These are phyloP conservation scores for Polydrusus cervinus DNA, from an alignment of 2,888 invertebrate genomes.

Conservation along the genomic window DNA sequence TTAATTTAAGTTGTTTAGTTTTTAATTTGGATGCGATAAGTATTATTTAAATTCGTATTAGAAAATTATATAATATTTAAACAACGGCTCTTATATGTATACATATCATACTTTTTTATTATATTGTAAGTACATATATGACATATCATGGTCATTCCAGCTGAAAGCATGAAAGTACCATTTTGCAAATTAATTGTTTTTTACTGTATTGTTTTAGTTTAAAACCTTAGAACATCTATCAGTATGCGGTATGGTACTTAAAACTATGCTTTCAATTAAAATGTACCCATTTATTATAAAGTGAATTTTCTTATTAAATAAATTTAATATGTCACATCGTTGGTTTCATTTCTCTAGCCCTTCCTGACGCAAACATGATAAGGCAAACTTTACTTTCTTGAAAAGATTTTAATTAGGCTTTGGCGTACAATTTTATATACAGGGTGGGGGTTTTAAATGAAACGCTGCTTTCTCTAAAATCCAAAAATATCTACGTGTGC, in stretches of 20 bases:
- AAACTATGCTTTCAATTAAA: slow-evolving; percentile 56
- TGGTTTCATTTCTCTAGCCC: slow-evolving; percentile 16
- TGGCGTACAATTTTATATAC: too few relatives aligned
- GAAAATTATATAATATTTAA: slow-evolving; percentile 26
- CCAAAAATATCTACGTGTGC: too few relatives aligned
- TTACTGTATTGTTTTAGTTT: slow-evolving; percentile 5
- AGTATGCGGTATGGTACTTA: slow-evolving; percentile 12
- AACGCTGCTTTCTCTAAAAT: too few relatives aligned
- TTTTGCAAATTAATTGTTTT: slow-evolving; percentile 12
- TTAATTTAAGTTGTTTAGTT: slow-evolving; percentile 28
- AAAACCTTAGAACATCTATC: background rate
- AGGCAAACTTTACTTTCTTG: too few relatives aligned
- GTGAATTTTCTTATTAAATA: slow-evolving; percentile 69
- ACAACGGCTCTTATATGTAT: slow-evolving; percentile 65
- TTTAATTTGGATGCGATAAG: slow-evolving; percentile 49
- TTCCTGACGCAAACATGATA: too few relatives aligned
- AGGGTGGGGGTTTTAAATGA: too few relatives aligned
- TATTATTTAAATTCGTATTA: slow-evolving; percentile 65
- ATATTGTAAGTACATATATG: slow-evolving; percentile 56
- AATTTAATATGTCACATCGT: slow-evolving; percentile 61
- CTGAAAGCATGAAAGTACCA: slow-evolving; percentile 35
- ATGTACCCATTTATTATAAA: slow-evolving; percentile 62
- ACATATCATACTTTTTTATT: slow-evolving; percentile 68
- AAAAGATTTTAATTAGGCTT: too few relatives aligned
- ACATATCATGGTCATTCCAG: slow-evolving; percentile 29